Percentiles rank a stretch among this genome's conserved stretches.
Evolutionary conservation across 2,797 vertebrate genomes (phyloP).

Genomic region (Myiotriccus ornatus): DNA sequence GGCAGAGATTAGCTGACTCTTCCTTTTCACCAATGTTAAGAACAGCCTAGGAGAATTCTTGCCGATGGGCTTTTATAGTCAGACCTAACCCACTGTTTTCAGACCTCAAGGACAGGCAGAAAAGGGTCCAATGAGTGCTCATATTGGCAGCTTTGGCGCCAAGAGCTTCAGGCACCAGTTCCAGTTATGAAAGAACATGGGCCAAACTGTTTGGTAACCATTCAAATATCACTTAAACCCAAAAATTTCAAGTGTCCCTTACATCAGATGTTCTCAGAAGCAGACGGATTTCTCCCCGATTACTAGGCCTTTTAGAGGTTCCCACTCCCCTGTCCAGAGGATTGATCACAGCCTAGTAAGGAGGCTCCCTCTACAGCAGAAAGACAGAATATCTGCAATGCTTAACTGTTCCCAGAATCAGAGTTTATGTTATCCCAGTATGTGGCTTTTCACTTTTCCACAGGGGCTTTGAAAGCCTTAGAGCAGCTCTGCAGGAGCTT

Average conservation of each 20-base stretch:
- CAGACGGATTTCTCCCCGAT: neutral
- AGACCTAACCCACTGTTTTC: neutral
- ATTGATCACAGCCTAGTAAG: neutral
- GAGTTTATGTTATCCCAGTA: neutral
- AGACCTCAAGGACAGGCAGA: neutral
- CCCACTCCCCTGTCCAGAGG: neutral
- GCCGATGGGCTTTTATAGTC: neutral
- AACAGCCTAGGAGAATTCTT: neutral
- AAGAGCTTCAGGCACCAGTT: neutral
- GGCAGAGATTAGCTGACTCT: neutral
- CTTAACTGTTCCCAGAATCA: neutral
- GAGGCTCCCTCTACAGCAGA: conserved; percentile 18
- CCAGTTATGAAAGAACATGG: neutral
- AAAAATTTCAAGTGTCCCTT: neutral
- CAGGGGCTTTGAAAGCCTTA: neutral
- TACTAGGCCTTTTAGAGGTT: neutral
- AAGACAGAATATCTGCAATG: neutral
- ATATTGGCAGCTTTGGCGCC: neutral
- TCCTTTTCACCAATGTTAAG: neutral
- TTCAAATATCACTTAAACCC: neutral
- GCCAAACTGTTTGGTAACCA: neutral
- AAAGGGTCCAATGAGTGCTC: neutral
- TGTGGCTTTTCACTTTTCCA: neutral
- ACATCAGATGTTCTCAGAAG: neutral
- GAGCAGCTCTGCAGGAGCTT: neutral